Evolutionary conservation across 2,797 vertebrate genomes (phyloP).

Genomic region (Lithobates pipiens): DNA sequence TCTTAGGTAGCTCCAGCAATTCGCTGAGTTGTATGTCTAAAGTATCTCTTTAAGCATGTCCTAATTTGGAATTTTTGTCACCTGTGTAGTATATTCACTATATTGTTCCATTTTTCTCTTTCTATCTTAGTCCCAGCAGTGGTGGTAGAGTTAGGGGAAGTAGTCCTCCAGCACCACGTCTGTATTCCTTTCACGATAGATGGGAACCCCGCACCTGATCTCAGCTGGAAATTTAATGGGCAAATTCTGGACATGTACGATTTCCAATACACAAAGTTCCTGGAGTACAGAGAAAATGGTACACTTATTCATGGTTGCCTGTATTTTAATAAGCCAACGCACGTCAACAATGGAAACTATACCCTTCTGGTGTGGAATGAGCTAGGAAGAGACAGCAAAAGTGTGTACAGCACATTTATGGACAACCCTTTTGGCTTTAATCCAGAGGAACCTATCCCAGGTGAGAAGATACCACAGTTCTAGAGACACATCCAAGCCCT

Average conservation of each 20-base stretch:
- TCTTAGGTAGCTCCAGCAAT: too few species aligned
- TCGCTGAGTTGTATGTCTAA: too few species aligned
- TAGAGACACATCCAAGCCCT: background rate
- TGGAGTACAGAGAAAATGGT: slow-evolving; percentile 78
- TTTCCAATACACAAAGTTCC: slow-evolving; percentile 78
- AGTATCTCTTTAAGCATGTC: too few species aligned
- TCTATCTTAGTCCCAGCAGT: slow-evolving; percentile 79
- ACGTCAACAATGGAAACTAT: slow-evolving; percentile 92
- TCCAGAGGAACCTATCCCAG: slow-evolving; percentile 85
- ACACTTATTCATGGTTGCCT: slow-evolving; percentile 88
- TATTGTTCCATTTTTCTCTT: background rate
- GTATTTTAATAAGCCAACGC: slow-evolving; percentile 90
- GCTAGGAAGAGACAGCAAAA: slow-evolving; percentile 77
- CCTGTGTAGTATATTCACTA: too few species aligned
- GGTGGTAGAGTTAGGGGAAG: slow-evolving; percentile 72
- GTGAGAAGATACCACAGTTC: slow-evolving; percentile 66
- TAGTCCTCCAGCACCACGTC: slow-evolving; percentile 83
- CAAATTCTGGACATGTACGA: slow-evolving; percentile 58
- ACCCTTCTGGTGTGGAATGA: slow-evolving; percentile 83
- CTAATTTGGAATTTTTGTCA: too few species aligned
- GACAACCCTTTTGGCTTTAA: slow-evolving; percentile 86
- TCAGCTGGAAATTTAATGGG: slow-evolving; percentile 85
- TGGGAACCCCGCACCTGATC: slow-evolving; percentile 79
- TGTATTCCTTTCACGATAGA: slow-evolving; percentile 91
- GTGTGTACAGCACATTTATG: slow-evolving; percentile 81